These are phyloP conservation scores for Parelbella ahira DNA, from an alignment of 2,888 invertebrate species.

Conservation along the genomic window DNA sequence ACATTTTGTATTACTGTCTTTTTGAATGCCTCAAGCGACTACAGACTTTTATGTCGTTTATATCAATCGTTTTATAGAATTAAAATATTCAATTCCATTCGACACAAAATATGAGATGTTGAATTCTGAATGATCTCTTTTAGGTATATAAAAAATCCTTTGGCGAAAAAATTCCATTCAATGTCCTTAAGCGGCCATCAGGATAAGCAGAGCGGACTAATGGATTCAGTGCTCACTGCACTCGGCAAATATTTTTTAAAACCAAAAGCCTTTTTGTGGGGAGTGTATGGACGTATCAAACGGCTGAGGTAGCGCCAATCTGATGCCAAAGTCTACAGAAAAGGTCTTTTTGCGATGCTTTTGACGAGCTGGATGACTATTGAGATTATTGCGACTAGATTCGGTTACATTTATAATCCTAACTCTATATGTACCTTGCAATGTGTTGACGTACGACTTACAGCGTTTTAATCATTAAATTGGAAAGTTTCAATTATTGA, in stretches of 20 bases:
- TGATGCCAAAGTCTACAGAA: neutral
- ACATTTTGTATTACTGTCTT: too few species aligned
- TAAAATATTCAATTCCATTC: slow-evolving; percentile 1
- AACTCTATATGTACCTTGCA: too few species aligned
- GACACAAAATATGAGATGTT: neutral
- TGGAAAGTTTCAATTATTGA: too few species aligned
- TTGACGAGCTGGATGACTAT: neutral
- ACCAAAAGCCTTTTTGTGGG: neutral
- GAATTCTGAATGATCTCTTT: slow-evolving; percentile 5
- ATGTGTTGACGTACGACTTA: too few species aligned
- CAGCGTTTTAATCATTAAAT: too few species aligned
- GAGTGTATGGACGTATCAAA: neutral
- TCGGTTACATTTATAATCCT: too few species aligned
- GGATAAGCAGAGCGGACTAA: slow-evolving; percentile 18
- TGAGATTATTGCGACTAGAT: neutral
- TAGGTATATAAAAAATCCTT: slow-evolving; percentile 4
- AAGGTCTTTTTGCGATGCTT: neutral
- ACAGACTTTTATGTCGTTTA: too few species aligned
- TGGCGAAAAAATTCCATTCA: slow-evolving; percentile 2
- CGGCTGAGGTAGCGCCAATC: neutral
- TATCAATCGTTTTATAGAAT: neutral
- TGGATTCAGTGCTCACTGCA: slow-evolving; percentile 14
- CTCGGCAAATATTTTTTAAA: slow-evolving; percentile 17
- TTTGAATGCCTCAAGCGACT: too few species aligned
- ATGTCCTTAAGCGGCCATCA: slow-evolving; percentile 12